Base-by-base conservation (phyloP, 2,888 invertebrate genomes). In the Drosophila lutescens region DNA sequence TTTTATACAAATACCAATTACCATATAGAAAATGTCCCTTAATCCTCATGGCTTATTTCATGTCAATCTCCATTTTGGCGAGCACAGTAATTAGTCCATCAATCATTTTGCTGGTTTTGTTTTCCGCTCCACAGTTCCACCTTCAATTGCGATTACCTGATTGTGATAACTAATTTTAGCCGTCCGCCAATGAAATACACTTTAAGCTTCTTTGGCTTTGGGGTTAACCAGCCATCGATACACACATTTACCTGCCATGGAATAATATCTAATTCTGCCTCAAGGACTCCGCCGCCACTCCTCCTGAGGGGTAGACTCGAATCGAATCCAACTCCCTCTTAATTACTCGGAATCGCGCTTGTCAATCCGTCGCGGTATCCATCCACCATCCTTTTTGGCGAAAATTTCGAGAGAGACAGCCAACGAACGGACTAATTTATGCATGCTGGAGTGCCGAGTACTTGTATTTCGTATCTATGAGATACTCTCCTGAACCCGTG, bases 381-480 rank as follows among this genome's bases (percentile, higher is more conserved):
- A 2, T 2, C 26, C 26, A 26, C 26, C 20, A 62, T 34, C 40
- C 15, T 54, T 66, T 65, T 62, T 51, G 40, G 55, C 30, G 44
- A 50, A 63, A 51, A 70, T 62, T 44, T 63, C 38, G 30, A 30
- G 63, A n/a, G 62, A 32, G 38, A 59, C 32, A 9, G 15, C 0
- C 34, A 20, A n/a, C n/a, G 40, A 26, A 47, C 17, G 41, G 56
- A 60, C 53, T 71, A 73, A 71, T 71, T 71, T 71, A 71, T 71
- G 70, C 70, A 71, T 36, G 47, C 47, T n/a, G 40, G 61, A 65
- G 54, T 46, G 20, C 59, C 38, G 50, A 40, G 69, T 62, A 66
- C 55, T 55, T 66, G 68, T 67, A 66, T 66, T 47, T 47, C 68
- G 67, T 57, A 71, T 58, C 55, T 73, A 73, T 74, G 70, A 55